Conservation (phyloP, 2,113 vertebrate genomes). For the Saimiri boliviensis region DNA sequence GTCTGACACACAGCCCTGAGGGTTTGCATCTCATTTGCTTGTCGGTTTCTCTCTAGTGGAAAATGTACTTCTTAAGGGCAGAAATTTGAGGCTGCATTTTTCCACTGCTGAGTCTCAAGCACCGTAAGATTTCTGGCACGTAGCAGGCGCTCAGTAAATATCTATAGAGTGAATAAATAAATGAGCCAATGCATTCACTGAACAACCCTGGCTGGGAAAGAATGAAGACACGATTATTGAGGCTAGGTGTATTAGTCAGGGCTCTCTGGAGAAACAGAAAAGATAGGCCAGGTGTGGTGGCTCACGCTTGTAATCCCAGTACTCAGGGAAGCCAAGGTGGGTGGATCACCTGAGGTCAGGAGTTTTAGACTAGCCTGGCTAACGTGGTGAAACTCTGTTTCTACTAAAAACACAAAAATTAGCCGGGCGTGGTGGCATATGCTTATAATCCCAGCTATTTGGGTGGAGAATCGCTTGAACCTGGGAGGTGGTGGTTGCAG, state of each 20-base stretch:
- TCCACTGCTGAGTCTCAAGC: background rate
- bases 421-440: fast-evolving
- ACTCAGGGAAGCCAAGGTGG: too few species aligned
- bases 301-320: too few species aligned
- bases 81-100: background rate
- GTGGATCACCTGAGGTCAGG: too few species aligned
- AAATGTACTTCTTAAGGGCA: background rate
- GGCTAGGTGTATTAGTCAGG: background rate
- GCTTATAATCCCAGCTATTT: too few species aligned
- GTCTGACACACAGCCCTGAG: fast-evolving
- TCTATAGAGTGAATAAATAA: background rate
- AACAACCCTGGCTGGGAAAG: background rate
- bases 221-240: background rate
- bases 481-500: too few species aligned
- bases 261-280: background rate
- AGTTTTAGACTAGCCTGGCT: too few species aligned
- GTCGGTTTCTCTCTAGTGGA: background rate
- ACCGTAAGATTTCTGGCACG: background rate
- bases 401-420: too few species aligned
- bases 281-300: too few species aligned
- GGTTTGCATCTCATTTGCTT: background rate
- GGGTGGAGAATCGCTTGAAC: too few species aligned
- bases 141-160: background rate
- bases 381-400: too few species aligned
- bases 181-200: background rate